phyloP scores from a whole-genome alignment of 2,797 vertebrate genomes.

The Linurgus olivaceus region DNA sequence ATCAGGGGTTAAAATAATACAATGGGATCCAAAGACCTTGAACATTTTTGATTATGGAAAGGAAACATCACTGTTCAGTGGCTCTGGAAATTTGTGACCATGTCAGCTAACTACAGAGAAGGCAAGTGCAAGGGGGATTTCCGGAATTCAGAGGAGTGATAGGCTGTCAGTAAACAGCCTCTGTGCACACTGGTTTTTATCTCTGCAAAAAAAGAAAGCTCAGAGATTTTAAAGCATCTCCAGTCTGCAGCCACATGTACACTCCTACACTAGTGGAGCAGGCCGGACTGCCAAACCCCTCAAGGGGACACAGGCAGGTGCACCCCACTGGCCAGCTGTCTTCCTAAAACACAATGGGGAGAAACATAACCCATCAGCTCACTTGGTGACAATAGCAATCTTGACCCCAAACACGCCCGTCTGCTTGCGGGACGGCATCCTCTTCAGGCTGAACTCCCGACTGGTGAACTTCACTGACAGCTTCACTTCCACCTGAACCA shows the following conservation, averaged over 20 bases:
- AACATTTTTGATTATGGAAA: slow-evolving; percentile 31
- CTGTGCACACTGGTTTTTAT: background rate
- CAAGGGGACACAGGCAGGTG: background rate
- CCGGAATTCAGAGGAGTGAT: background rate
- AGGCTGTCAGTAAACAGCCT: background rate
- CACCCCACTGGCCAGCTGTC: background rate
- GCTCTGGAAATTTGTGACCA: slow-evolving; percentile 5
- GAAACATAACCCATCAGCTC: slow-evolving; percentile 35
- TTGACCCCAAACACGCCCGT: slow-evolving; percentile 94
- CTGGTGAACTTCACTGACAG: slow-evolving; percentile 93
- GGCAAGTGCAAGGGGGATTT: background rate
- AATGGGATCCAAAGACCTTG: background rate
- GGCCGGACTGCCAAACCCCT: background rate
- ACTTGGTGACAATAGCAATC: slow-evolving; percentile 92
- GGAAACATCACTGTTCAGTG: background rate
- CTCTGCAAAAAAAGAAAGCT: background rate
- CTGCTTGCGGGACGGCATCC: slow-evolving; percentile 92
- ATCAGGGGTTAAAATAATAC: slow-evolving; percentile 32
- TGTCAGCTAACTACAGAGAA: background rate
- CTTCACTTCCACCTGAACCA: slow-evolving; percentile 88
- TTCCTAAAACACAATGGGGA: background rate
- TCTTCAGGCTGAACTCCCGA: slow-evolving; percentile 92
- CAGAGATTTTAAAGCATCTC: background rate
- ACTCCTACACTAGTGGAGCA: background rate
- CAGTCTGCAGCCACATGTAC: background rate